These are phyloP conservation scores for Teleogryllus occipitalis DNA, from an alignment of 1,140 invertebrate species.

Conservation along the genomic window DNA sequence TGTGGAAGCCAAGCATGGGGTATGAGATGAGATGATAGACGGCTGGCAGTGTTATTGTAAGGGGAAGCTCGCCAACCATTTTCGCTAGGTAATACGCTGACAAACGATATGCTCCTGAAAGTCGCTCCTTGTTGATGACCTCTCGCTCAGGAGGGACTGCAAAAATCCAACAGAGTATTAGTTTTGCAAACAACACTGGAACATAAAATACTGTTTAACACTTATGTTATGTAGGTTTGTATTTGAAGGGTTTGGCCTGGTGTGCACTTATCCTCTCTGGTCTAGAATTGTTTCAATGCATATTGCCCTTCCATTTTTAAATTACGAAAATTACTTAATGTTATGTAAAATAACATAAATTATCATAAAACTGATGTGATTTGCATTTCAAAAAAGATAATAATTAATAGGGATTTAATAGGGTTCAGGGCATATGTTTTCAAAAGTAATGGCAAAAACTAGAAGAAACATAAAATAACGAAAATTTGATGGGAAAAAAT, in stretches of 20 bases:
- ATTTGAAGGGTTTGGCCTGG: no score
- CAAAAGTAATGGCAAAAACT: not conserved
- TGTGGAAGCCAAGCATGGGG: constrained; percentile 61
- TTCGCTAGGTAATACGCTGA: constrained; percentile 81
- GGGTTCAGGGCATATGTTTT: not conserved
- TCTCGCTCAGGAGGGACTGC: constrained; percentile 72
- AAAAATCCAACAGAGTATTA: constrained; percentile 11
- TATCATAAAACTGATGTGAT: no score
- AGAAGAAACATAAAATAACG: not conserved
- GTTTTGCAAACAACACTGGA: not conserved
- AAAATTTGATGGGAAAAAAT: no score
- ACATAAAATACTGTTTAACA: no score
- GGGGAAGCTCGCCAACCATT: constrained; percentile 72
- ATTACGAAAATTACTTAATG: no score
- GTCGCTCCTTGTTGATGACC: constrained; percentile 74
- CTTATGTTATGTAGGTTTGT: no score
- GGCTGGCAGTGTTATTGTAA: constrained; percentile 67
- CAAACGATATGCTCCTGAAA: constrained; percentile 71
- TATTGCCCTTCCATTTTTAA: no score
- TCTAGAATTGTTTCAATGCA: no score
- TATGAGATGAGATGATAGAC: constrained; percentile 74
- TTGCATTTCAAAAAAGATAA: no score
- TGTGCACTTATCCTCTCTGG: no score
- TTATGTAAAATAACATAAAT: no score
- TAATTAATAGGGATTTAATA: no score